A percentile compares a stretch with the other conserved stretches of the same genome.
Evolutionary conservation across 2,888 invertebrate species (phyloP).

Genomic region (Cactoblastis cactorum): DNA sequence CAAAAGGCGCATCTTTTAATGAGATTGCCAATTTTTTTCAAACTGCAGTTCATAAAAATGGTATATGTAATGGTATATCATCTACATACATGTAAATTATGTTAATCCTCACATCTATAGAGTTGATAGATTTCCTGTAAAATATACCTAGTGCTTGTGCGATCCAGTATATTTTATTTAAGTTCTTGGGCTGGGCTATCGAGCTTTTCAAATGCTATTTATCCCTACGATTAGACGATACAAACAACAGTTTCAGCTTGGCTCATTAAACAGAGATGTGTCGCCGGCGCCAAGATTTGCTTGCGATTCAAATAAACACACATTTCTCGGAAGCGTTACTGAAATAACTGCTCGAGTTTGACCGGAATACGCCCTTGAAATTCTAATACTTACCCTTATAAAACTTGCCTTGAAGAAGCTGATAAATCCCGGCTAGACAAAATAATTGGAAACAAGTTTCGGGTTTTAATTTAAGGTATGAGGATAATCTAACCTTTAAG

Average conservation of each 20-base stretch:
- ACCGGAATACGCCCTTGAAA: neutral
- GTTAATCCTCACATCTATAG: too few relatives aligned
- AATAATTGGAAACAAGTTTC: neutral
- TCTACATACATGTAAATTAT: too few relatives aligned
- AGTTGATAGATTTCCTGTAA: too few relatives aligned
- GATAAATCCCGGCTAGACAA: neutral
- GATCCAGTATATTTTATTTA: too few relatives aligned
- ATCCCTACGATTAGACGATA: neutral
- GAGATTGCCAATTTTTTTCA: too few relatives aligned
- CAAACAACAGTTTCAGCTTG: neutral
- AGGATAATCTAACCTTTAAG: neutral
- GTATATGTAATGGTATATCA: too few relatives aligned
- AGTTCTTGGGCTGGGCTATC: too few relatives aligned
- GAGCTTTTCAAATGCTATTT: neutral
- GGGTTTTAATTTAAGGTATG: neutral
- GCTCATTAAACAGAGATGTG: constrained; percentile 19
- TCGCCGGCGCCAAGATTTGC: constrained; percentile 28
- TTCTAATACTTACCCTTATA: neutral
- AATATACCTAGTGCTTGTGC: too few relatives aligned
- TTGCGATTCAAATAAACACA: constrained; percentile 37
- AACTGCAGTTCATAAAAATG: too few relatives aligned
- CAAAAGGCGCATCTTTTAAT: too few relatives aligned
- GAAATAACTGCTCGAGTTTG: constrained; percentile 4
- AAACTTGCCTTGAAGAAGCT: neutral
- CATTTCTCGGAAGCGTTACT: constrained; percentile 9